Percentiles rank a stretch among this genome's conserved stretches.
These are phyloP conservation scores for Equus przewalskii DNA, from an alignment of 2,113 vertebrate genomes.

Conservation along the genomic window DNA sequence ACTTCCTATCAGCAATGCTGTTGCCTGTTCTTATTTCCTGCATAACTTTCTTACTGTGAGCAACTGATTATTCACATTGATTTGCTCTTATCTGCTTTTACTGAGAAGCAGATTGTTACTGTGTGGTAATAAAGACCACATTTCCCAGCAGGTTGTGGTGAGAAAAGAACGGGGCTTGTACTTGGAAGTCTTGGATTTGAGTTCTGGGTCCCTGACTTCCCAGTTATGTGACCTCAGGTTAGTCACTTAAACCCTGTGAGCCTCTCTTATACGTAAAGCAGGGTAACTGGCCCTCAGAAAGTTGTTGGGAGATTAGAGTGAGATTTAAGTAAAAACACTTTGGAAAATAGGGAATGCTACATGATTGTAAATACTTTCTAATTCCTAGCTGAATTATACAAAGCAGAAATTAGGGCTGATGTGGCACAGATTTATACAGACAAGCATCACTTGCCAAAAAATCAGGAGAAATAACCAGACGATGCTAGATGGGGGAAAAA, in stretches of 20 bases:
- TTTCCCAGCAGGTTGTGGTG: not conserved
- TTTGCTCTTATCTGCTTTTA: not conserved
- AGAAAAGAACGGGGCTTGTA: not conserved
- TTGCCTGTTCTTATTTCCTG: not conserved
- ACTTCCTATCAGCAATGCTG: not conserved
- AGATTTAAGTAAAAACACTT: conserved; percentile 63
- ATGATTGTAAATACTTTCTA: conserved; percentile 54
- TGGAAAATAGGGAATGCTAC: conserved; percentile 50
- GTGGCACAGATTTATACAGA: conserved; percentile 64
- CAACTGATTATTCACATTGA: not conserved
- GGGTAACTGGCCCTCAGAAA: not conserved
- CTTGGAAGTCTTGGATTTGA: not conserved
- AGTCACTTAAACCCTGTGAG: not conserved
- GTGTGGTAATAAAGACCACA: not conserved
- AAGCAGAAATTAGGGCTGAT: conserved; percentile 64
- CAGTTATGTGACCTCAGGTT: conserved; percentile 12
- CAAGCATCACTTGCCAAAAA: conserved; percentile 67
- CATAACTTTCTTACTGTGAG: not conserved
- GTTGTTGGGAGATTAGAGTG: not conserved
- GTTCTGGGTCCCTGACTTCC: not conserved
- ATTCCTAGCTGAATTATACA: conserved; percentile 60
- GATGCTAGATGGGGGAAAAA: not conserved
- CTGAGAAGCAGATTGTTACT: not conserved
- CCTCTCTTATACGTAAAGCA: not conserved
- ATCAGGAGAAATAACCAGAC: conserved; percentile 77